These are phyloP conservation scores for Cheilosia scutellata DNA, from an alignment of 2,888 invertebrate species.

Conservation along the genomic window DNA sequence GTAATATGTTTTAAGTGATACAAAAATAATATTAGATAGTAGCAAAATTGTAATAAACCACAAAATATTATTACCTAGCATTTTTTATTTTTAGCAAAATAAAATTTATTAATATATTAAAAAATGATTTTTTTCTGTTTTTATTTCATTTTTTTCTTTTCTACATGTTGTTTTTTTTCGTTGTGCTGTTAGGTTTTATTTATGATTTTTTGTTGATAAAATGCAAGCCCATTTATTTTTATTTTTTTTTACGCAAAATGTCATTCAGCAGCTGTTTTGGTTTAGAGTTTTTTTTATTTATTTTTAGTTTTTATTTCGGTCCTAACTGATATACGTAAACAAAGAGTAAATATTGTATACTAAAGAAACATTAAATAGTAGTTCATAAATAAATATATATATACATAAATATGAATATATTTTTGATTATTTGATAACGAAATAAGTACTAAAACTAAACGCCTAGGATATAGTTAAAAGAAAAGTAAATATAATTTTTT, in stretches of 20 bases:
- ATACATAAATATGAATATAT: conserved; percentile 71
- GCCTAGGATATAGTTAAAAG: conserved; percentile 78
- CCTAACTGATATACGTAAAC: conserved; percentile 71
- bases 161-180: background rate
- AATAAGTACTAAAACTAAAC: conserved; percentile 75
- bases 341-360: conserved; percentile 81
- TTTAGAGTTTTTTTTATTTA: conserved; percentile 12
- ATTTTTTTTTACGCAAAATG: conserved; percentile 32
- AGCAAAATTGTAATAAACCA: conserved; percentile 84
- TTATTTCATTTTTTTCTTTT: conserved; percentile 45
- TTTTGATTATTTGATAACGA: conserved; percentile 76
- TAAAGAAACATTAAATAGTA: conserved; percentile 79
- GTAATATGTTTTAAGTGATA: conserved; percentile 75
- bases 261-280: conserved; percentile 62
- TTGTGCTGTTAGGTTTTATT: conserved; percentile 23
- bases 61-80: conserved; percentile 77
- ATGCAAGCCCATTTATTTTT: conserved; percentile 71
- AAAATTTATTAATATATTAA: conserved; percentile 75
- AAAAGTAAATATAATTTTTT: conserved; percentile 74
- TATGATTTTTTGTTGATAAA: conserved; percentile 30
- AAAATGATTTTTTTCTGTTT: conserved; percentile 69
- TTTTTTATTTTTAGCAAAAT: conserved; percentile 76
- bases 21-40: conserved; percentile 82
- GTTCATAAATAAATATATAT: conserved; percentile 72
- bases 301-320: conserved; percentile 25